Evolutionary conservation across 35 echinoderm and acorn worm genomes (phyloP).

Genomic region (Amphiura filiformis): DNA sequence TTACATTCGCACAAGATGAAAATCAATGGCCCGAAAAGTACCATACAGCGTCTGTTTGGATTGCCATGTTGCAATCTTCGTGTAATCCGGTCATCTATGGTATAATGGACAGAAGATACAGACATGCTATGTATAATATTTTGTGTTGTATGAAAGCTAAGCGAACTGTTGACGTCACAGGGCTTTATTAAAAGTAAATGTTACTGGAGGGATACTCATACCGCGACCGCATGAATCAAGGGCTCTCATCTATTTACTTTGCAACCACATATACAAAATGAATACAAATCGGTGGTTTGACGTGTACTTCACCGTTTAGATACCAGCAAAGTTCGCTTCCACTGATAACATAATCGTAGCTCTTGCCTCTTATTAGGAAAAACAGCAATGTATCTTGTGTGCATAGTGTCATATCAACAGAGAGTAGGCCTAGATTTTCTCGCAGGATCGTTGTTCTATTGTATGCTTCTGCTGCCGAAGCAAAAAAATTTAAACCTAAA

Average conservation of each 20-base stretch:
- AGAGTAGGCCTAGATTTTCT: background rate
- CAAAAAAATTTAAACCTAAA: background rate
- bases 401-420: background rate
- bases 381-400: background rate
- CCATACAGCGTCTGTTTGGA: background rate
- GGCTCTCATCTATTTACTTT: too few species aligned
- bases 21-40: background rate
- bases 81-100: constrained; percentile 21
- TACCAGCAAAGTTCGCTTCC: too few species aligned
- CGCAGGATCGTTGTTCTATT: background rate
- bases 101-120: background rate
- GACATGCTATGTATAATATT: constrained; percentile 11
- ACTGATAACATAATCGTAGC: too few species aligned
- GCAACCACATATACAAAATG: too few species aligned
- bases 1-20: background rate
- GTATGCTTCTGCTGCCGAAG: background rate
- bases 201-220: too few species aligned
- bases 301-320: too few species aligned
- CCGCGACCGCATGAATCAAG: too few species aligned
- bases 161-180: too few species aligned
- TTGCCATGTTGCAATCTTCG: constrained; percentile 24
- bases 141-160: background rate
- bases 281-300: too few species aligned
- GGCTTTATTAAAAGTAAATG: too few species aligned
- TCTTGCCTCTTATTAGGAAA: too few species aligned